Conservation (phyloP, 2,797 vertebrate species). For the Spinus pinus region DNA sequence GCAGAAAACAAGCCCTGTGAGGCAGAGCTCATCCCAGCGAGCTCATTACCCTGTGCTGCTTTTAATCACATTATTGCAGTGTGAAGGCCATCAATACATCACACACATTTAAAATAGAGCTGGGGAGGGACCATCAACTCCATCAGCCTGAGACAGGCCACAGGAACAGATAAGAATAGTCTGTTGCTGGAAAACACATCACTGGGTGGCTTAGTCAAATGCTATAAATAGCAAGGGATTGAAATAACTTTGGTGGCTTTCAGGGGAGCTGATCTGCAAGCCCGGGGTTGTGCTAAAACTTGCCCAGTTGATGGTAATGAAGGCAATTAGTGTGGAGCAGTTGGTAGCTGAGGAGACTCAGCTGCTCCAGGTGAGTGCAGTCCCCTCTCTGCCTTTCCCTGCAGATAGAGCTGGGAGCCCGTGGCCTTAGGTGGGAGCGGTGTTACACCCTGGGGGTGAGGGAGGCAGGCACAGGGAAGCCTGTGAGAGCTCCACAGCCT, state of each 20-base stretch:
- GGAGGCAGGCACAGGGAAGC: background rate
- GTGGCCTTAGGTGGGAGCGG: rapidly evolving
- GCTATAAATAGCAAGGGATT: conserved; percentile 9
- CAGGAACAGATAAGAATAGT: background rate
- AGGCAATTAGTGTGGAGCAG: background rate
- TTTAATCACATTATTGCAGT: conserved; percentile 37
- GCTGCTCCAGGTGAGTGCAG: background rate
- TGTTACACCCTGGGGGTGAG: background rate
- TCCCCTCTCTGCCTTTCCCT: background rate
- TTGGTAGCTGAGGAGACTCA: background rate
- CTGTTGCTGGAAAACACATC: conserved; percentile 20
- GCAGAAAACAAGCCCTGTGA: background rate
- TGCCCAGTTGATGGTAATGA: background rate
- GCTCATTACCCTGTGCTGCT: background rate
- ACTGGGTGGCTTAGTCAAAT: background rate
- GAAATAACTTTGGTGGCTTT: conserved; percentile 14
- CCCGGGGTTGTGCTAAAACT: background rate
- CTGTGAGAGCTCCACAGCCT: background rate
- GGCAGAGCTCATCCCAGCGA: background rate
- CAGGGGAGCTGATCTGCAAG: background rate
- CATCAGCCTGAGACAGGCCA: background rate
- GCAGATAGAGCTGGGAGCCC: background rate
- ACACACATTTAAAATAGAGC: background rate
- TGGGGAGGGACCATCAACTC: background rate
- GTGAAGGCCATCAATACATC: conserved; percentile 14